Evolutionary conservation across 2,888 invertebrate genomes (phyloP).

Genomic region (Epinotia demarniana): DNA sequence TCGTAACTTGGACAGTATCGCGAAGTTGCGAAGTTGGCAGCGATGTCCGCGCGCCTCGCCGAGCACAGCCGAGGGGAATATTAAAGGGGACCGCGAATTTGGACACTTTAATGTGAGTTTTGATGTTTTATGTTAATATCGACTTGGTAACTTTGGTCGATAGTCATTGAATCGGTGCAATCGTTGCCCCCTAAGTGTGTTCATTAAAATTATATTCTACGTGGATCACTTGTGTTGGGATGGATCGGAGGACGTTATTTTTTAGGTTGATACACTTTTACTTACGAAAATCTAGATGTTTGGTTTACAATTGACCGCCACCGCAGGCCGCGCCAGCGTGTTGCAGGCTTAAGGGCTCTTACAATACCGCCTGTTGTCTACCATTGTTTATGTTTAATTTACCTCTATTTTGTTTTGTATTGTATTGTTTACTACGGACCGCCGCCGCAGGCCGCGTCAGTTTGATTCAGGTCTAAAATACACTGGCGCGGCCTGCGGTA

Average conservation of each 20-base stretch:
- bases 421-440: no score
- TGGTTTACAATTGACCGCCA: no score
- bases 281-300: no score
- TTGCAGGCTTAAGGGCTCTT: no score
- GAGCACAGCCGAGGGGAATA: constrained; percentile 65
- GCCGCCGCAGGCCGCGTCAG: no score
- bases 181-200: constrained; percentile 36
- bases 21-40: constrained; percentile 38
- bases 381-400: no score
- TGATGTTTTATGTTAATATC: constrained; percentile 84
- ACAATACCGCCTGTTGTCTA: no score
- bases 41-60: constrained; percentile 62
- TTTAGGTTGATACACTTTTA: no score
- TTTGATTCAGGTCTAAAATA: no score
- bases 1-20: constrained; percentile 53
- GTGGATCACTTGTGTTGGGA: background rate
- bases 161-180: constrained; percentile 67
- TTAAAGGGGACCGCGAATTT: constrained; percentile 69
- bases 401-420: no score
- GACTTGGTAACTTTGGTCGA: constrained; percentile 67
- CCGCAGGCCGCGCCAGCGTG: no score
- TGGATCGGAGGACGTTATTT: background rate
- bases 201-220: constrained; percentile 24
- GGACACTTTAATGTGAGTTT: constrained; percentile 83
- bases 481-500: no score